phyloP scores from a whole-genome alignment of 2,797 vertebrate species.

The Anabas testudineus region DNA sequence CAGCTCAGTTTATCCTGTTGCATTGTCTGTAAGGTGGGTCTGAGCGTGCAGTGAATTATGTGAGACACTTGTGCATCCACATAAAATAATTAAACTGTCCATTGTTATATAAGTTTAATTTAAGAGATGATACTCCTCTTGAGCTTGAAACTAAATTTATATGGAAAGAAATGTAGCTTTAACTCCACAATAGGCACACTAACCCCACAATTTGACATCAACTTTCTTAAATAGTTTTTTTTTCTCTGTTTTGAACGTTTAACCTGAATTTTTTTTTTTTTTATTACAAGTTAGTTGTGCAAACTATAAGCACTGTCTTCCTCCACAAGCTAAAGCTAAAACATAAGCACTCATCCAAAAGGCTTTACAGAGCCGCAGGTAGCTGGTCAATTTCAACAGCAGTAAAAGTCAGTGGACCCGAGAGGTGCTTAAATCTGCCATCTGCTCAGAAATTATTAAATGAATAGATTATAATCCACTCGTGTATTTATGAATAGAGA shows the following conservation, averaged over 20 bases:
- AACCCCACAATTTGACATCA: neutral
- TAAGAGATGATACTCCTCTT: neutral
- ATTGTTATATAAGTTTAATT: neutral
- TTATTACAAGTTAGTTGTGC: neutral
- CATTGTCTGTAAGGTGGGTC: too few relatives aligned
- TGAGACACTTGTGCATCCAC: conserved; percentile 1
- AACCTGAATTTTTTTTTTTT: too few relatives aligned
- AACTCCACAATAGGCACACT: neutral
- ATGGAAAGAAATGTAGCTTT: neutral
- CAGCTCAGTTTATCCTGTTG: too few relatives aligned
- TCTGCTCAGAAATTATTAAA: neutral
- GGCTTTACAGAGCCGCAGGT: conserved; percentile 6
- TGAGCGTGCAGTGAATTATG: neutral
- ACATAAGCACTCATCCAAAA: neutral
- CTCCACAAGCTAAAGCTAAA: conserved; percentile 3
- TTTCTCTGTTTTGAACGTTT: neutral
- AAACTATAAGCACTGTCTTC: neutral
- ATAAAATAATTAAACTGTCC: conserved; percentile 4
- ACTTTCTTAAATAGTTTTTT: neutral
- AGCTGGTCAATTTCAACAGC: conserved; percentile 24
- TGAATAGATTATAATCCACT: neutral
- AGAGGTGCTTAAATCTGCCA: conserved; percentile 14
- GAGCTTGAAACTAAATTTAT: too few relatives aligned
- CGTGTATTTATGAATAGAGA: neutral
- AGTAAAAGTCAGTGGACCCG: conserved; percentile 25